Conservation (phyloP, 1,140 invertebrate genomes). For the Gryon sp. region DNA sequence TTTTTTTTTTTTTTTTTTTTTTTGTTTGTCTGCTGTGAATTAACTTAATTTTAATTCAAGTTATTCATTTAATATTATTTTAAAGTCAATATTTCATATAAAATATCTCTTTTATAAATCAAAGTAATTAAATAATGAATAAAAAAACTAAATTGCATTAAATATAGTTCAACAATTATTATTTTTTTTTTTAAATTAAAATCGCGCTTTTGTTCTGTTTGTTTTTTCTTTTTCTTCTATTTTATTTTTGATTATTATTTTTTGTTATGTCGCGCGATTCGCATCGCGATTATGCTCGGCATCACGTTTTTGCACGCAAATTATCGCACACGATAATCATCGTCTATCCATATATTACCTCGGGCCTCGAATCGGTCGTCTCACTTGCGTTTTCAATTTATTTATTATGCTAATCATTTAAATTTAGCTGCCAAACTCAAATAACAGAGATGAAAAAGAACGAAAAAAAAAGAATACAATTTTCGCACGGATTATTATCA, state of each 20-base stretch:
- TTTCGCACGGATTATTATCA: constrained; percentile 17
- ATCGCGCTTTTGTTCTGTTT: constrained; percentile 22
- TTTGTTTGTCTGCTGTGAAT: too few species aligned
- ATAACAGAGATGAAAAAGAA: neutral
- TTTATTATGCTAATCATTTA: constrained; percentile 40
- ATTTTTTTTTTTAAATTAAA: too few species aligned
- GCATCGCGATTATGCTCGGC: constrained; percentile 21
- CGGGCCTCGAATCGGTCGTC: neutral
- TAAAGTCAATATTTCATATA: too few species aligned
- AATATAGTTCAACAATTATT: too few species aligned
- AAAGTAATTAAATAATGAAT: too few species aligned
- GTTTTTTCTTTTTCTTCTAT: neutral
- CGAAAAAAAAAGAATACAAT: constrained; percentile 32
- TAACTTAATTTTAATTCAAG: too few species aligned
- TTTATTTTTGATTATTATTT: too few species aligned
- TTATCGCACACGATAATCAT: constrained; percentile 36
- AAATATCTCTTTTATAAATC: too few species aligned
- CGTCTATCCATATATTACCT: constrained; percentile 30
- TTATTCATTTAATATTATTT: too few species aligned
- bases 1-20: too few species aligned
- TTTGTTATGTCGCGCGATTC: neutral
- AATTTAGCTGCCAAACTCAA: constrained; percentile 3
- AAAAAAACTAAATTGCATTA: too few species aligned
- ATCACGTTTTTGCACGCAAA: constrained; percentile 27
- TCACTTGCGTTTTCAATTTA: constrained; percentile 13